These are phyloP conservation scores for Asobara japonica DNA, from an alignment of 1,140 invertebrate genomes.

Conservation along the genomic window DNA sequence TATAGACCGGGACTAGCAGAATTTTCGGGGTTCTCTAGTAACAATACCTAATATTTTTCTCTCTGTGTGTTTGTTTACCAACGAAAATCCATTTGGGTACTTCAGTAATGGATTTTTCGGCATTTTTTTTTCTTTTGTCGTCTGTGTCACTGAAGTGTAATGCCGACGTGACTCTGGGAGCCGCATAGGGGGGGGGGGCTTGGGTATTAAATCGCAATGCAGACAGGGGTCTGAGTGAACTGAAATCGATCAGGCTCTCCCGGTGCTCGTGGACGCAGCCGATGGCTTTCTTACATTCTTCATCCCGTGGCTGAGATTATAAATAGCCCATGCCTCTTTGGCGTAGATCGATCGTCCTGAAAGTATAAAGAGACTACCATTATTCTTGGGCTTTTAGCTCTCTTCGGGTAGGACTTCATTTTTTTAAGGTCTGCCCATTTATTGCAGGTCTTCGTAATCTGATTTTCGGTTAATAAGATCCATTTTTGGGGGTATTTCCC, in stretches of 20 bases:
- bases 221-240: neutral
- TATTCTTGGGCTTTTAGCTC: neutral
- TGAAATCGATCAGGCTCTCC: constrained; percentile 21
- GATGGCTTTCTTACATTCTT: constrained; percentile 21
- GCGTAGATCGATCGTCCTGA: constrained; percentile 11
- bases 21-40: too few species aligned
- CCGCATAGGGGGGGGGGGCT: neutral
- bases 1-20: too few species aligned
- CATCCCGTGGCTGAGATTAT: constrained; percentile 18
- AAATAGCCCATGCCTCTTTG: constrained; percentile 20
- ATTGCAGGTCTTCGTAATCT: neutral
- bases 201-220: constrained; percentile 24
- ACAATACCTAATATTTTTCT: too few species aligned
- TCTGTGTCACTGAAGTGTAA: neutral
- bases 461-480: too few species aligned
- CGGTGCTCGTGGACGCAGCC: constrained; percentile 19
- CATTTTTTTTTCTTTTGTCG: too few species aligned
- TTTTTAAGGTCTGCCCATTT: constrained; percentile 9
- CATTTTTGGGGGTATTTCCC: too few species aligned
- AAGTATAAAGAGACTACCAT: neutral
- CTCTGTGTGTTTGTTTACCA: too few species aligned
- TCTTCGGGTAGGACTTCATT: neutral
- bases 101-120: neutral
- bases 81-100: neutral
- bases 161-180: neutral